Percentiles rank a stretch among this genome's conserved stretches.
Conservation (phyloP, 2,888 invertebrate species). For the Caenorhabditis afra region DNA sequence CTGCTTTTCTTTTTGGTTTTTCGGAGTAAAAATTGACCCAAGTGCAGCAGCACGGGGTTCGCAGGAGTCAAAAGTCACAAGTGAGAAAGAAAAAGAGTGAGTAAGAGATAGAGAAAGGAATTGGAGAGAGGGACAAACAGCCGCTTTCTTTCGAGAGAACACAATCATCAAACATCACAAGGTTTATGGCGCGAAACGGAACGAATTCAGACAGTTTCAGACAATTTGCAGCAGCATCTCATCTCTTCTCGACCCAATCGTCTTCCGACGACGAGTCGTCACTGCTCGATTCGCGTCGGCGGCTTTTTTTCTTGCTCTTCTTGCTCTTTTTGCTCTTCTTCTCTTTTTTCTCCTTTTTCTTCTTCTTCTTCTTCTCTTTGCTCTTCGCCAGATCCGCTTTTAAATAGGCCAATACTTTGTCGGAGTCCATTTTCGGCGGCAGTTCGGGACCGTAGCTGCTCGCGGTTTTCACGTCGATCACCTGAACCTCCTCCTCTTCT, state of each 20-base stretch:
- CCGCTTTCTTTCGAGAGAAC: conserved; percentile 16
- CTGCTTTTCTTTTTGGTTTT: too few relatives aligned
- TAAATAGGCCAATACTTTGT: conserved; percentile 60
- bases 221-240: too few relatives aligned
- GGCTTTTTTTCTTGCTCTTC: conserved; percentile 26
- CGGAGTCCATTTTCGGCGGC: conserved; percentile 12
- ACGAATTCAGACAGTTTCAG: not conserved
- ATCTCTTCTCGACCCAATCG: conserved; percentile 44
- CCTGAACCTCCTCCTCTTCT: not conserved
- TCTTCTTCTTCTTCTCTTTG: conserved; percentile 43
- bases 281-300: conserved; percentile 12
- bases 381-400: conserved; percentile 63
- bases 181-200: not conserved
- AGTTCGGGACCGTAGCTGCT: conserved; percentile 14
- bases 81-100: conserved; percentile 17
- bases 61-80: conserved; percentile 39
- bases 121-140: conserved; percentile 24
- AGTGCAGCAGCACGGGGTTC: conserved; percentile 35
- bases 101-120: not conserved
- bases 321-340: conserved; percentile 43
- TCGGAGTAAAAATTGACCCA: conserved; percentile 35
- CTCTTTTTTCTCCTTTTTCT: conserved; percentile 32
- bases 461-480: not conserved
- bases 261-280: not conserved
- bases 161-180: conserved; percentile 35